phyloP scores from a whole-genome alignment of 2,797 vertebrate species.

The Muraenolepis orangiensis region DNA sequence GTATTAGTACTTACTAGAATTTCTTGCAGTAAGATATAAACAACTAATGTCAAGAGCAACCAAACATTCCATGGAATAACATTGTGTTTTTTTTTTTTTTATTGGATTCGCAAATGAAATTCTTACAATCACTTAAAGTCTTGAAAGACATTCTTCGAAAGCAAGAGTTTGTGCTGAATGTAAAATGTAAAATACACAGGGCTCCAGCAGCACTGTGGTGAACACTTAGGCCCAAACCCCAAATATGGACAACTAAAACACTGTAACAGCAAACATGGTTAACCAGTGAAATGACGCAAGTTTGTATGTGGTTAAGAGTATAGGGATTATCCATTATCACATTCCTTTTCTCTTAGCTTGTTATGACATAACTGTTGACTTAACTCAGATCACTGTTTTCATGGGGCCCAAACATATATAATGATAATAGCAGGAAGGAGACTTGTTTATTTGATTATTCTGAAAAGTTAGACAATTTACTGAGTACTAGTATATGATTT shows the following conservation, averaged over 20 bases:
- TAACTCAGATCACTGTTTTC: conserved; percentile 24
- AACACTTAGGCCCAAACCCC: conserved; percentile 46
- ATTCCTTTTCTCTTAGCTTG: conserved; percentile 33
- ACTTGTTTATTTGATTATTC: background rate
- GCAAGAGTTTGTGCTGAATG: conserved; percentile 45
- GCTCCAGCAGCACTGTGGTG: conserved; percentile 51
- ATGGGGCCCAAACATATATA: background rate
- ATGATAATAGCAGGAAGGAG: conserved; percentile 5
- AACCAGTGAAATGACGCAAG: conserved; percentile 55
- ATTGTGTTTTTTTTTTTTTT: conserved; percentile 19
- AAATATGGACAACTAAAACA: conserved; percentile 42
- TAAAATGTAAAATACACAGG: conserved; percentile 45
- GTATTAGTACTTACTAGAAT: conserved; percentile 3
- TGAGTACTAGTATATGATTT: background rate
- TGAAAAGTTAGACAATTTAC: background rate
- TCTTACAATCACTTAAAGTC: background rate
- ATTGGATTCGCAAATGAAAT: background rate
- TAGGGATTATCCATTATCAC: conserved; percentile 48
- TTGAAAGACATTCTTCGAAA: conserved; percentile 21
- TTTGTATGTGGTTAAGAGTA: conserved; percentile 35
- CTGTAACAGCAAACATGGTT: conserved; percentile 57
- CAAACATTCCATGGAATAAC: conserved; percentile 21
- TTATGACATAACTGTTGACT: conserved; percentile 33
- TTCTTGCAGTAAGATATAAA: background rate
- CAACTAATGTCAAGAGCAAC: background rate